Conservation (phyloP, 2,888 invertebrate genomes). For the Acronicta leporina region DNA sequence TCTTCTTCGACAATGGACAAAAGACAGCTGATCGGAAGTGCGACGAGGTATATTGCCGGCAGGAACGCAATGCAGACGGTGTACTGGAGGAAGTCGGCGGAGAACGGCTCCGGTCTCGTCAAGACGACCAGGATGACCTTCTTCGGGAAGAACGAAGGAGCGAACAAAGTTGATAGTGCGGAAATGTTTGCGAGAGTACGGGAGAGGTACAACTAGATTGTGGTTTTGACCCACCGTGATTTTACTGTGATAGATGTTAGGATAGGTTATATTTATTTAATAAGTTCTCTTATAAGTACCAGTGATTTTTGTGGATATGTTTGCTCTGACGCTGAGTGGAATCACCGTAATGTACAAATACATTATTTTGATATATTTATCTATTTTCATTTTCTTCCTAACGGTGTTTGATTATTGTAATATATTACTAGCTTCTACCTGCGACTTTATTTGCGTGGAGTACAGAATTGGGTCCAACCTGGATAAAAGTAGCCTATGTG, state of each 20-base stretch:
- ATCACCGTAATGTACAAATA: slow-evolving; percentile 55
- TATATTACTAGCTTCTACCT: no score
- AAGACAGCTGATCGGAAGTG: slow-evolving; percentile 90
- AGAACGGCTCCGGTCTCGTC: slow-evolving; percentile 83
- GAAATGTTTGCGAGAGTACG: slow-evolving; percentile 84
- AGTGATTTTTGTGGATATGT: slow-evolving; percentile 49
- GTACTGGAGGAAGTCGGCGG: slow-evolving; percentile 91
- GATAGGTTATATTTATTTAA: slow-evolving; percentile 33
- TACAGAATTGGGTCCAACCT: no score
- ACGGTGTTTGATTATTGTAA: slow-evolving; percentile 2
- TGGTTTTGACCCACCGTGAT: slow-evolving; percentile 28
- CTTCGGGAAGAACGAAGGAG: slow-evolving; percentile 87
- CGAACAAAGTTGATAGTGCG: slow-evolving; percentile 80
- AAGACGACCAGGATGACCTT: slow-evolving; percentile 89
- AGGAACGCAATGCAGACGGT: slow-evolving; percentile 93
- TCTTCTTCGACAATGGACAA: slow-evolving; percentile 78
- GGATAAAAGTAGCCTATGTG: no score
- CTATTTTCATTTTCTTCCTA: slow-evolving; percentile 20
- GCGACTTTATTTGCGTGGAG: no score
- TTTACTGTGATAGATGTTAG: slow-evolving; percentile 65
- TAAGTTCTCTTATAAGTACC: slow-evolving; percentile 49
- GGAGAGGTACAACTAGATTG: slow-evolving; percentile 76
- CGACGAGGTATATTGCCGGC: slow-evolving; percentile 92
- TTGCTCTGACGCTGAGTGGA: slow-evolving; percentile 21
- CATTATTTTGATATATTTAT: slow-evolving; percentile 37